These are phyloP conservation scores for Anguilla obscura DNA, from an alignment of 2,797 vertebrate species.

Conservation along the genomic window DNA sequence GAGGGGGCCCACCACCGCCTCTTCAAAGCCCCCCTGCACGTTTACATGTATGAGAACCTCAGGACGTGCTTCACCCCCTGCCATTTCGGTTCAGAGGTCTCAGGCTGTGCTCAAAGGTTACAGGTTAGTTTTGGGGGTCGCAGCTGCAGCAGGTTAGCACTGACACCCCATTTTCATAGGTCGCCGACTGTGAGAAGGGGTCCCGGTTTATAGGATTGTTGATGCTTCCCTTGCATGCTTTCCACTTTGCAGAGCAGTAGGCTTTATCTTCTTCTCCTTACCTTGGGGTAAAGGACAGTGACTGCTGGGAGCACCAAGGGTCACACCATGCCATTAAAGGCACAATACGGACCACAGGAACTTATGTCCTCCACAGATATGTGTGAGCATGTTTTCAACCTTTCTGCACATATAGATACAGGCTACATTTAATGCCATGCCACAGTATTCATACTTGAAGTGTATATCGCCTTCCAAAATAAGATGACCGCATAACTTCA, in stretches of 20 bases:
- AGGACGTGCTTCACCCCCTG: not conserved
- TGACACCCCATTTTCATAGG: not conserved
- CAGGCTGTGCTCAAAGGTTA: not conserved
- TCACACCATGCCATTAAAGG: not conserved
- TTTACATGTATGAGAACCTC: not conserved
- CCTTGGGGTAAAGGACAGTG: not conserved
- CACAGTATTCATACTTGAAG: not conserved
- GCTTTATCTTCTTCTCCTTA: not conserved
- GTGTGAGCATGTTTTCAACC: not conserved
- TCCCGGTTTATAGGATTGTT: not conserved
- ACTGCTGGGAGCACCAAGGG: not conserved
- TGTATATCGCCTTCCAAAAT: not conserved
- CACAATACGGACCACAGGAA: not conserved
- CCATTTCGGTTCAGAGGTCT: not conserved
- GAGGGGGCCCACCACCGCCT: not conserved
- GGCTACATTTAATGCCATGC: not conserved
- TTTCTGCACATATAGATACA: not conserved
- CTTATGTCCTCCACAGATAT: not conserved
- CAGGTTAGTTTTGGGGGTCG: not conserved
- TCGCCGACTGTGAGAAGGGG: not conserved
- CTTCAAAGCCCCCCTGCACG: not conserved
- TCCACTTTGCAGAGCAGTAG: not conserved
- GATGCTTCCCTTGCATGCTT: not conserved
- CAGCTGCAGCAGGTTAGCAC: constrained; percentile 1
- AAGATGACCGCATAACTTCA: not conserved